phyloP scores from a whole-genome alignment of 2,113 vertebrate species.

The Pitta sordida region DNA sequence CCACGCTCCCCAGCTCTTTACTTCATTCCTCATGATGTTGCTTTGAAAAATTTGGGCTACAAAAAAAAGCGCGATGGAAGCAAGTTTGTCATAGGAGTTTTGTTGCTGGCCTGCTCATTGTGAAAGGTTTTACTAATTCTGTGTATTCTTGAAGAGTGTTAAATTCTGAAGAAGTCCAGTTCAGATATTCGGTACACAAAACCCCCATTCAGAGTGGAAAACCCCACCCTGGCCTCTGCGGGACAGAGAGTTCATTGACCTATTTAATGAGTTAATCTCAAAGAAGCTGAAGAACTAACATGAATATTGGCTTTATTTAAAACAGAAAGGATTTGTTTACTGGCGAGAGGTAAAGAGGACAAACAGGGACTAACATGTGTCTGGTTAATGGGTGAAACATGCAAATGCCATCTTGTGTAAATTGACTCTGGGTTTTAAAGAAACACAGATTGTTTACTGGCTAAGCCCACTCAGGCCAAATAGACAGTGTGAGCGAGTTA shows the following conservation, averaged over 20 bases:
- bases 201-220: not conserved
- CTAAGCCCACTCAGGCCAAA: not conserved
- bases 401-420: not conserved
- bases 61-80: not conserved
- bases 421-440: not conserved
- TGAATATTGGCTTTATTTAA: constrained; percentile 40
- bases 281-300: not conserved
- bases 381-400: not conserved
- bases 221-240: not conserved
- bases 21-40: not conserved
- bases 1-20: not conserved
- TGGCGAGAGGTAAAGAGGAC: not conserved
- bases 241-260: constrained; percentile 31
- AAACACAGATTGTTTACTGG: not conserved
- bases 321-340: not conserved
- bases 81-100: not conserved
- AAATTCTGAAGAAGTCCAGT: not conserved
- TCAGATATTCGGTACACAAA: constrained; percentile 10
- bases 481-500: not conserved
- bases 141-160: not conserved
- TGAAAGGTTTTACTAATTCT: not conserved
- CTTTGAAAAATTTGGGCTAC: not conserved
- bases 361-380: not conserved
- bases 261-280: constrained; percentile 48
- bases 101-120: not conserved